A percentile compares a stretch with the other conserved stretches of the same genome.
These are phyloP conservation scores for Zosterops lateralis DNA, from an alignment of 2,113 vertebrate species.

Conservation along the genomic window DNA sequence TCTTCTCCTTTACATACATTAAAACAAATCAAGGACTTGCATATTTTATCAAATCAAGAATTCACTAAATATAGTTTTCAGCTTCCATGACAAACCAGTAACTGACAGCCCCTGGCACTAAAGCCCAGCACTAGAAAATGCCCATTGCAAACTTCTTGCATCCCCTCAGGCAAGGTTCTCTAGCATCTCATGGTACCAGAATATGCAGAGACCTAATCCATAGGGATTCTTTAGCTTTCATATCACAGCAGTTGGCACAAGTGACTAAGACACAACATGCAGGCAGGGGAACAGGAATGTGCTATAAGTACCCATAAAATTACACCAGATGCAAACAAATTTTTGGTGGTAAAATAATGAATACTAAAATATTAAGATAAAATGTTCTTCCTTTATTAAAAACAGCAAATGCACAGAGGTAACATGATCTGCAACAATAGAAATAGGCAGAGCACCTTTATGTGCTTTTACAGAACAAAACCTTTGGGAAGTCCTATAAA, in stretches of 20 bases:
- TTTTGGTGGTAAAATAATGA: not conserved
- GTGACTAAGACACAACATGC: not conserved
- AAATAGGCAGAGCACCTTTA: not conserved
- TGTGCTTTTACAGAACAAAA: not conserved
- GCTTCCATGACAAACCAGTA: not conserved
- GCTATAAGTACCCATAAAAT: not conserved
- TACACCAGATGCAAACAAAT: not conserved
- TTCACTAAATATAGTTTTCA: not conserved
- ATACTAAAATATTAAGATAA: not conserved
- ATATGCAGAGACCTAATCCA: not conserved
- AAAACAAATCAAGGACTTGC: not conserved
- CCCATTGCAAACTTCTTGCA: not conserved
- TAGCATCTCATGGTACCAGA: not conserved
- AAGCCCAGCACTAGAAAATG: not conserved
- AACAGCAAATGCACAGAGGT: not conserved
- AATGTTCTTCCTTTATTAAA: not conserved
- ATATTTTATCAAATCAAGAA: not conserved
- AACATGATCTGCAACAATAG: not conserved
- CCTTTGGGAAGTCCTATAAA: not conserved
- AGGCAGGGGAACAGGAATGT: not conserved
- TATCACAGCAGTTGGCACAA: not conserved
- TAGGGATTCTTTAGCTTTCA: not conserved
- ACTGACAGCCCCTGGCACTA: not conserved
- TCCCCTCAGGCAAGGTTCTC: not conserved
- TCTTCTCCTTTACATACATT: not conserved